phyloP scores from a whole-genome alignment of 2,797 vertebrate genomes.

The Eleutherodactylus coqui region DNA sequence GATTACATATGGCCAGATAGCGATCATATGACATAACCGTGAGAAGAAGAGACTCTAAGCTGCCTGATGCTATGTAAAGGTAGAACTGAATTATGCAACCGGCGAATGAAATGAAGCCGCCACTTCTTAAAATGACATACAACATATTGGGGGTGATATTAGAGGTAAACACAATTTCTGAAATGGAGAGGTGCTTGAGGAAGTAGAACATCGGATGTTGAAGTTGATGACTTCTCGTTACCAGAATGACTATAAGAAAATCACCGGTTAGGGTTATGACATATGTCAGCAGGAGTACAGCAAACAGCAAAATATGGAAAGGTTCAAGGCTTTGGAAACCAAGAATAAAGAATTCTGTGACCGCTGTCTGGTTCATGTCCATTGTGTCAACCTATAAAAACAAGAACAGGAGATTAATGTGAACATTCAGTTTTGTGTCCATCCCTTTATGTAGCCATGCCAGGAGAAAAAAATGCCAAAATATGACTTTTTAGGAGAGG shows the following conservation, averaged over 20 bases:
- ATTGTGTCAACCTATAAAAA: neutral
- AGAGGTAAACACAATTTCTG: constrained; percentile 46
- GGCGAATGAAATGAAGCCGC: constrained; percentile 4
- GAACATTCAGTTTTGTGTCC: neutral
- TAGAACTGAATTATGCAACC: constrained; percentile 54
- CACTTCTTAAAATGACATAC: neutral
- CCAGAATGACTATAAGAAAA: constrained; percentile 37
- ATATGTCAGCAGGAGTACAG: neutral
- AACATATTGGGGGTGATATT: constrained; percentile 55
- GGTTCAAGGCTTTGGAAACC: constrained; percentile 11
- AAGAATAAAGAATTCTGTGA: constrained; percentile 33
- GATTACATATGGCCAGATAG: constrained; percentile 58
- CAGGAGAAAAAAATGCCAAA: neutral
- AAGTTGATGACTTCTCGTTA: constrained; percentile 35
- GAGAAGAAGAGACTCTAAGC: constrained; percentile 50
- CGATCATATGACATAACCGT: constrained; percentile 57
- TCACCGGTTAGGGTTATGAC: constrained; percentile 39
- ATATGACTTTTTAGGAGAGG: neutral
- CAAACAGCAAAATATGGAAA: constrained; percentile 14
- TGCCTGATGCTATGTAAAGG: constrained; percentile 39
- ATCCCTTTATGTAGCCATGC: neutral
- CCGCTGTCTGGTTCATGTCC: constrained; percentile 15
- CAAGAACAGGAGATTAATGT: neutral
- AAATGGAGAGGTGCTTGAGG: constrained; percentile 52
- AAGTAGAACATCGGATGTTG: constrained; percentile 56